phyloP scores from a whole-genome alignment of 2,797 vertebrate species.

The Parauchenoglanis ngamensis region DNA sequence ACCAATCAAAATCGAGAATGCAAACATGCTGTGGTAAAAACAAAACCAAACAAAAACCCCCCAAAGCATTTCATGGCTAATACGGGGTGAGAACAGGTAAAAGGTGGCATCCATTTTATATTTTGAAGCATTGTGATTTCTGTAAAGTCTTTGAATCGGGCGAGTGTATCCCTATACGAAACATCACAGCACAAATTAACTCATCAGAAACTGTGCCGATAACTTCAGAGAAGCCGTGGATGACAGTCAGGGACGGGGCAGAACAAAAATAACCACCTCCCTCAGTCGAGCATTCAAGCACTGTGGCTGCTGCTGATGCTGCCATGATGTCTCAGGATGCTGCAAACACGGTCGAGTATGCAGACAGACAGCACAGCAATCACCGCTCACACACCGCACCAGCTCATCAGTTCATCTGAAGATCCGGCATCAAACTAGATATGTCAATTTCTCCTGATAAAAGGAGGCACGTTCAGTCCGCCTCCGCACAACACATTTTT shows the following conservation, averaged over 20 bases:
- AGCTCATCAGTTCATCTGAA: slow-evolving; percentile 35
- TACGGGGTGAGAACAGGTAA: background rate
- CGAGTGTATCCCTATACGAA: background rate
- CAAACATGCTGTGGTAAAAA: background rate
- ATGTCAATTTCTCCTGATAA: slow-evolving; percentile 38
- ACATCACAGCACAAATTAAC: background rate
- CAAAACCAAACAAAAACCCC: background rate
- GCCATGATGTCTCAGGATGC: slow-evolving; percentile 8
- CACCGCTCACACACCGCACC: slow-evolving; percentile 12
- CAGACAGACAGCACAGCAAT: slow-evolving; percentile 26
- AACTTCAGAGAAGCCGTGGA: background rate
- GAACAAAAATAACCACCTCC: slow-evolving; percentile 23
- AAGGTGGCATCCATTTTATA: slow-evolving; percentile 2
- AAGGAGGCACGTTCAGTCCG: slow-evolving; percentile 11
- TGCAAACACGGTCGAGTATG: slow-evolving; percentile 6
- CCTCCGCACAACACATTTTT: slow-evolving; percentile 33
- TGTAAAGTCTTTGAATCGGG: background rate
- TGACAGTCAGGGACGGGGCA: background rate
- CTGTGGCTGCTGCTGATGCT: background rate
- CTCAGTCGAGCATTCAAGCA: background rate
- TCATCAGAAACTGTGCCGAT: background rate
- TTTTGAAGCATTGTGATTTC: background rate
- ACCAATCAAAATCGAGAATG: background rate
- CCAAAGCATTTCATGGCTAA: background rate
- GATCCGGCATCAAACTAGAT: slow-evolving; percentile 22